These are phyloP conservation scores for Enteromius treurensis DNA, from an alignment of 2,797 vertebrate genomes.

Conservation along the genomic window DNA sequence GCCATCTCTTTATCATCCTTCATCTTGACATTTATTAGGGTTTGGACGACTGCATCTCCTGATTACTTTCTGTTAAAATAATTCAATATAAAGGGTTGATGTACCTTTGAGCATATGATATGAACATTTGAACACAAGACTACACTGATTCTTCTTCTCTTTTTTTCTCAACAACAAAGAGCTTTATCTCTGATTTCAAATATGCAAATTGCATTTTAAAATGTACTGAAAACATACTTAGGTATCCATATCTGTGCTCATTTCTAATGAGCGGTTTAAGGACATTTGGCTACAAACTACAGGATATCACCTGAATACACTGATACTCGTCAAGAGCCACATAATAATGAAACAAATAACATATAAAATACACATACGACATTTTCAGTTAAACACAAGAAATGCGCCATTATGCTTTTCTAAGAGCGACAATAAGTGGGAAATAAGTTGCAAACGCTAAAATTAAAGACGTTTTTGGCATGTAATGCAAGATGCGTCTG, in stretches of 20 bases:
- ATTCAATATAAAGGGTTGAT: not conserved
- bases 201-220: not conserved
- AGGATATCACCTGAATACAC: slow-evolving; percentile 33
- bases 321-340: slow-evolving; percentile 38
- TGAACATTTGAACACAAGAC: not conserved
- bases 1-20: slow-evolving; percentile 9
- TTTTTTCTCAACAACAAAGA: not conserved
- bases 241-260: not conserved
- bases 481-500: not conserved
- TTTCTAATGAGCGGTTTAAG: not conserved
- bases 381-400: slow-evolving; percentile 21
- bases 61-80: not conserved
- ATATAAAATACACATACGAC: slow-evolving; percentile 17
- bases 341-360: slow-evolving; percentile 24
- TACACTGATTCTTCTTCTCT: not conserved
- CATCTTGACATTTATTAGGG: not conserved
- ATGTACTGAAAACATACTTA: not conserved
- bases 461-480: slow-evolving; percentile 18
- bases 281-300: slow-evolving; percentile 6
- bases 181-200: not conserved
- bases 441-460: not conserved
- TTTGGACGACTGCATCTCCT: not conserved
- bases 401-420: not conserved
- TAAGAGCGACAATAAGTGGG: slow-evolving; percentile 1
- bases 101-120: slow-evolving; percentile 26